Conservation (phyloP, 2,797 vertebrate species). For the Amazona ochrocephala region DNA sequence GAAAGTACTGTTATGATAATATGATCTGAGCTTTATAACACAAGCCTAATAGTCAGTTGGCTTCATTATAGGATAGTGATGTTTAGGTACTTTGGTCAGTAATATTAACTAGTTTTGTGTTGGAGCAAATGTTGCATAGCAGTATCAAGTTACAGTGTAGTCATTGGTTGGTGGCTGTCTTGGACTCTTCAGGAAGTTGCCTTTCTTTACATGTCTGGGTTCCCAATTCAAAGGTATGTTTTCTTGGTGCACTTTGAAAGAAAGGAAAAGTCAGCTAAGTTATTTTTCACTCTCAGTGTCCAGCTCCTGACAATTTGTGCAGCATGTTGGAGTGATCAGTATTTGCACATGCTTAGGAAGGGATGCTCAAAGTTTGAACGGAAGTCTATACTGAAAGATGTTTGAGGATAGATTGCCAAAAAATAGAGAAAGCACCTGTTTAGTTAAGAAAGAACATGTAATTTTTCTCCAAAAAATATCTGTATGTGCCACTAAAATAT, state of each 20-base stretch:
- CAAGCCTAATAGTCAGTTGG: background rate
- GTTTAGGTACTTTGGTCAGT: background rate
- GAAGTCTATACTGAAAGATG: background rate
- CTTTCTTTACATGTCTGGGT: background rate
- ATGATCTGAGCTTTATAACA: background rate
- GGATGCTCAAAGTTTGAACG: background rate
- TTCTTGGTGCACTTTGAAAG: background rate
- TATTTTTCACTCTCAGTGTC: background rate
- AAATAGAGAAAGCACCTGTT: background rate
- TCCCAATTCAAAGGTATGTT: background rate
- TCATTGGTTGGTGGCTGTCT: background rate
- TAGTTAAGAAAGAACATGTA: background rate
- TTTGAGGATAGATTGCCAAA: background rate
- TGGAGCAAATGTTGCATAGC: background rate
- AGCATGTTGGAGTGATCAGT: background rate
- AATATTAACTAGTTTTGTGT: background rate
- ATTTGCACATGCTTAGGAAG: background rate
- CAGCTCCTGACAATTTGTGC: background rate
- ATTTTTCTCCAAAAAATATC: background rate
- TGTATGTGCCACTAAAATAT: background rate
- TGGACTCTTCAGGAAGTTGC: background rate
- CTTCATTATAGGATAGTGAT: background rate
- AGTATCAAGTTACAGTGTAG: background rate
- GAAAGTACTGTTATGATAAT: background rate
- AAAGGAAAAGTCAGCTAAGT: background rate